These are phyloP conservation scores for Eriosoma lanigerum DNA, from an alignment of 1,140 invertebrate genomes.

Conservation along the genomic window DNA sequence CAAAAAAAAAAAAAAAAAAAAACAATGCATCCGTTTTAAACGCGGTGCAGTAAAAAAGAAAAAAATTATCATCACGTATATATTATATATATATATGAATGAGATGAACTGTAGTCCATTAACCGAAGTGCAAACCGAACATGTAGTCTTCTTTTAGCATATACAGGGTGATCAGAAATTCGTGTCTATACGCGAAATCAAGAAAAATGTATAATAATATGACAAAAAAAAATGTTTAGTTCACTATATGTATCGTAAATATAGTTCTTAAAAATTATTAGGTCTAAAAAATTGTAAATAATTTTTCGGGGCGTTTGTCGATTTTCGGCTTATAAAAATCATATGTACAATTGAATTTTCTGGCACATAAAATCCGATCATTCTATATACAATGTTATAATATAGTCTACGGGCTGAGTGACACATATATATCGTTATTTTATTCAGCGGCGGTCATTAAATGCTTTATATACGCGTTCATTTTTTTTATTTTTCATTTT, in stretches of 20 bases:
- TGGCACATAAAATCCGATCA: too few species aligned
- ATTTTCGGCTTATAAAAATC: too few species aligned
- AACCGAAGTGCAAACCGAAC: background rate
- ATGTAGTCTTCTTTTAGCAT: too few species aligned
- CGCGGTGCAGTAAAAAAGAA: background rate
- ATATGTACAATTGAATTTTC: too few species aligned
- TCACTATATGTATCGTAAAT: too few species aligned
- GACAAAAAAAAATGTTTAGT: too few species aligned
- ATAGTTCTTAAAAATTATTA: too few species aligned
- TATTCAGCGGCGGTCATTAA: slow-evolving; percentile 46
- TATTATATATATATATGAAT: background rate
- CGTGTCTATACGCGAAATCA: too few species aligned
- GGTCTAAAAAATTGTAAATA: too few species aligned
- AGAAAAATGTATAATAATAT: too few species aligned
- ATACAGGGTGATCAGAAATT: background rate
- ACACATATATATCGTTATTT: slow-evolving; percentile 42
- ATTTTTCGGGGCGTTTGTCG: too few species aligned
- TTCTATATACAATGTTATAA: background rate
- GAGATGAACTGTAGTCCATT: slow-evolving; percentile 12
- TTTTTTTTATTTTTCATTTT: background rate
- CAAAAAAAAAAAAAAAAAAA: background rate
- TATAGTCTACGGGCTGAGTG: slow-evolving; percentile 10
- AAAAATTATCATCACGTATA: background rate
- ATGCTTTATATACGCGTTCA: slow-evolving; percentile 11
- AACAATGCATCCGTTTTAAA: background rate